Percentiles rank a stretch among this genome's conserved stretches.
phyloP scores from a whole-genome alignment of 2,113 vertebrate species.

The Tangachromis dhanisi region DNA sequence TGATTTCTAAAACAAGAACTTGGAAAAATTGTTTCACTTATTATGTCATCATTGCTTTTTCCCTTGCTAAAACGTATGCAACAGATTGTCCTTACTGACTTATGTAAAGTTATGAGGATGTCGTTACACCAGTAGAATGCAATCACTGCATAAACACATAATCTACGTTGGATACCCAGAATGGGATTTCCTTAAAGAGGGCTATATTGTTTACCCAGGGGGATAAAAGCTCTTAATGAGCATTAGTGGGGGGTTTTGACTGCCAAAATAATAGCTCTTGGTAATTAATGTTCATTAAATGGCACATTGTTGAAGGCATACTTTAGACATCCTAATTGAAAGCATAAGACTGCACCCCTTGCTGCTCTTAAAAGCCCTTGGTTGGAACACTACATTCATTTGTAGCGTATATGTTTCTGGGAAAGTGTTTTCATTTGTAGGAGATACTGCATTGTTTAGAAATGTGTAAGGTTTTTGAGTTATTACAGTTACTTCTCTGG shows the following conservation, averaged over 20 bases:
- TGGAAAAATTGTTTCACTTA: not conserved
- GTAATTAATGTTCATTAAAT: conserved; percentile 61
- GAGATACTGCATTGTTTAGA: not conserved
- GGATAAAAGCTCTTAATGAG: conserved; percentile 56
- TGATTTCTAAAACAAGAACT: not conserved
- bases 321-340: conserved; percentile 59
- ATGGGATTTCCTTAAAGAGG: not conserved
- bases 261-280: conserved; percentile 47
- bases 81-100: not conserved
- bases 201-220: conserved; percentile 12
- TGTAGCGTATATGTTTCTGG: not conserved
- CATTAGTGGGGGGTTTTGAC: not conserved
- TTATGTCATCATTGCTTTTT: not conserved
- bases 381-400: not conserved
- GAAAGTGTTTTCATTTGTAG: not conserved
- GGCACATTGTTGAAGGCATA: conserved; percentile 15
- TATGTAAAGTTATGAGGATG: not conserved
- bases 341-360: conserved; percentile 54
- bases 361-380: not conserved
- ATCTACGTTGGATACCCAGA: not conserved
- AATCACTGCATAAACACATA: not conserved
- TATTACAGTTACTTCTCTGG: not conserved
- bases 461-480: not conserved
- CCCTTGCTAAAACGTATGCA: not conserved
- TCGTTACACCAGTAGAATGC: not conserved